These are phyloP conservation scores for Varroa destructor DNA, from an alignment of 1,140 invertebrate species.

Conservation along the genomic window DNA sequence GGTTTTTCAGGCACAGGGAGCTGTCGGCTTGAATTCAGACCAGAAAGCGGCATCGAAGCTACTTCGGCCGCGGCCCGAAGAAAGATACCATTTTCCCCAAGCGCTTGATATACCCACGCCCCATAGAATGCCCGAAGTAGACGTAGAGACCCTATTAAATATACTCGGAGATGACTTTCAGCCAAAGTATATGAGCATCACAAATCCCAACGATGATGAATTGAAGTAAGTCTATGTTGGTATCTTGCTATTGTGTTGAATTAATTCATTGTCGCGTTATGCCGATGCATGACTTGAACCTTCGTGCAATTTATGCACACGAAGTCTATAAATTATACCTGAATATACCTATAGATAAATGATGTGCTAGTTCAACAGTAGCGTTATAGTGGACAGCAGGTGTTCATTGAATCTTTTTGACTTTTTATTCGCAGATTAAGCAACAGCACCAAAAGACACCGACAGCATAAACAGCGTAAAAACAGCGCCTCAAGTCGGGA, in stretches of 20 bases:
- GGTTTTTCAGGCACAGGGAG: neutral
- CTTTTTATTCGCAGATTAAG: neutral
- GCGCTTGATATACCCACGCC: no score
- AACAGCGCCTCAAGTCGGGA: neutral
- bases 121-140: neutral
- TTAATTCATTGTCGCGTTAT: no score
- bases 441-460: neutral
- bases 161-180: slow-evolving; percentile 3
- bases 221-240: no score
- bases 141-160: neutral
- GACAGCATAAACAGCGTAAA: slow-evolving; percentile 4
- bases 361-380: no score
- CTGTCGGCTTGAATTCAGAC: neutral
- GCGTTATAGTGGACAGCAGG: no score
- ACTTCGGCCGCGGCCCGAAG: neutral
- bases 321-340: no score
- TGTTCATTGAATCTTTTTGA: no score
- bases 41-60: neutral
- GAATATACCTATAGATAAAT: no score
- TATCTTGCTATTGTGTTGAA: no score
- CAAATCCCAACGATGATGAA: neutral
- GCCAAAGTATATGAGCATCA: slow-evolving; percentile 23
- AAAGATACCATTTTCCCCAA: no score
- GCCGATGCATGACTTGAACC: no score
- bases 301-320: no score